Evolutionary conservation across 2,888 invertebrate genomes (phyloP), one percentile per base, ranked within the genome.

Genomic region (Heterodera filipjevi): DNA sequence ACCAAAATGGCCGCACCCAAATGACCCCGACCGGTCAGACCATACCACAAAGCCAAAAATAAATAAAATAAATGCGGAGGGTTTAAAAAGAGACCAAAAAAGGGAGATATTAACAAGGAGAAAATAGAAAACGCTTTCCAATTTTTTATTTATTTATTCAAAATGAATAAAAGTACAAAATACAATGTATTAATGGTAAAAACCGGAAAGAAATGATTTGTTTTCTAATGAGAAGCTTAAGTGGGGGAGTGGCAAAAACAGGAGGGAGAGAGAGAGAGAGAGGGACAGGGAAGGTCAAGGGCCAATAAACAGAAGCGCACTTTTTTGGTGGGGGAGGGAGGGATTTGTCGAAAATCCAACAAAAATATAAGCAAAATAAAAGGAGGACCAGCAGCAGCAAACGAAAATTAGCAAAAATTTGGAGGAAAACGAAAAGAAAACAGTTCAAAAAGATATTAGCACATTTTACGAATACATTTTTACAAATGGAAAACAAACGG

Each of bases 171-270:
- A 49, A 16, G 12, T 19, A n/a, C n/a, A n/a, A 49, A 19, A 19
- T 14, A 19, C 5, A 53, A 53, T 53, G 53, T n/a, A n/a, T n/a
- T n/a, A n/a, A n/a, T n/a, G n/a, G 22, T 19, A 53, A 27, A 12
- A 59, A n/a, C 2, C 3, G 27, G n/a, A 59, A 59, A 8, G 59
- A 6, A n/a, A n/a, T n/a, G 5, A 6, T 59, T 59, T 59, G 27
- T 59, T 8, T 53, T 49, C 49, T 59, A 59, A 59, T 35, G 68
- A 68, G 68, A 32, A 10, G 33, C 16, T 8, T 10, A 33, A 68
- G 68, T 16, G 35, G 32, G 68, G 68, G 33, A 68, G 35, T 8
- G 68, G 68, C 68, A 68, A 68, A 68, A 68, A 68, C 68, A 68
- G 35, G 33, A 14, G 27, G 27, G 66, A n/a, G 49, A 22, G 49